Percentiles rank a stretch among this genome's conserved stretches.
phyloP scores from a whole-genome alignment of 2,797 vertebrate species.

The Malurus splendens region DNA sequence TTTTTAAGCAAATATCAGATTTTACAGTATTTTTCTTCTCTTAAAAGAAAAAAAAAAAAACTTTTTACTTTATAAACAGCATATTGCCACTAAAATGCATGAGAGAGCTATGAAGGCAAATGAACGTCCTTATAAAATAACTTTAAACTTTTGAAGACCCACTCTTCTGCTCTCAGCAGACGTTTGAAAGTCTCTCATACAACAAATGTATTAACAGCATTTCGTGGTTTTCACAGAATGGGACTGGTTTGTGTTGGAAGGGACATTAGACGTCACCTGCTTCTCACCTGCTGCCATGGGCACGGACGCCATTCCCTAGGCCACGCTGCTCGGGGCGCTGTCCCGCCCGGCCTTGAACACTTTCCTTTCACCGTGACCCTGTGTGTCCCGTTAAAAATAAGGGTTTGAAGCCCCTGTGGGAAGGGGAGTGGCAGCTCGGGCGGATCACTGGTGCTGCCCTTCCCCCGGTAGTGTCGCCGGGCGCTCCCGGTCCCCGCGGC shows the following conservation, averaged over 20 bases:
- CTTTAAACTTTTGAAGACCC: background rate
- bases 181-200: background rate
- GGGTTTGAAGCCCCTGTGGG: fast-evolving
- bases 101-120: background rate
- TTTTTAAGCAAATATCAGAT: background rate
- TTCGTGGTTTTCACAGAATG: background rate
- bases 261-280: background rate
- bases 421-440: fast-evolving
- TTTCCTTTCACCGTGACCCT: fast-evolving
- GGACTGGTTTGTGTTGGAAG: background rate
- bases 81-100: background rate
- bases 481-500: background rate
- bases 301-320: background rate
- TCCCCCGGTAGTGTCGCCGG: background rate
- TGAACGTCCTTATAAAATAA: background rate
- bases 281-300: background rate
- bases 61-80: background rate
- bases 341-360: fast-evolving
- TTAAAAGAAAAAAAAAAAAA: background rate
- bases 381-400: fast-evolving
- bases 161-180: background rate
- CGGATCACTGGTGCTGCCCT: background rate
- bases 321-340: no score
- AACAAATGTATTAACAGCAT: fast-evolving
- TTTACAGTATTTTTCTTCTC: background rate